Evolutionary conservation across 2,888 invertebrate genomes (phyloP).

Genomic region (Metacarcinus magister): DNA sequence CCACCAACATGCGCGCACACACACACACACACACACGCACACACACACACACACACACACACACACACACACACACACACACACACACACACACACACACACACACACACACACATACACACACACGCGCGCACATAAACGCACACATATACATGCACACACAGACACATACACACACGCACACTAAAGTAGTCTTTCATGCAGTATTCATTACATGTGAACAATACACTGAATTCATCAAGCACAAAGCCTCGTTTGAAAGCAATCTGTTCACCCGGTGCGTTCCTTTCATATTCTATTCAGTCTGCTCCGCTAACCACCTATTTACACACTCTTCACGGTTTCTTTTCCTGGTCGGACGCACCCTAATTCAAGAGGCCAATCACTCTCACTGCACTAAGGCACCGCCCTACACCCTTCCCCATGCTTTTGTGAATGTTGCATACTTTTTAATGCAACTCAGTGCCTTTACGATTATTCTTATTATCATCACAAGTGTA

Average conservation of each 20-base stretch:
- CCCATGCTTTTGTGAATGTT: not conserved
- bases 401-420: not conserved
- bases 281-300: slow-evolving; percentile 13
- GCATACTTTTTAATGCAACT: not conserved
- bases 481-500: too few species aligned
- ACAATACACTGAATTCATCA: not conserved
- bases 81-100: not conserved
- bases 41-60: too few species aligned
- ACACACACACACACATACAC: slow-evolving; percentile 22
- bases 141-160: not conserved
- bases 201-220: not conserved
- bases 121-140: not conserved
- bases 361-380: not conserved
- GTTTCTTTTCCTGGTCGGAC: not conserved
- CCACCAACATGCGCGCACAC: not conserved
- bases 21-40: slow-evolving; percentile 33
- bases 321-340: not conserved
- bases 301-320: not conserved
- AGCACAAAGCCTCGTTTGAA: not conserved
- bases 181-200: not conserved
- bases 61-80: too few species aligned
- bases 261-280: not conserved
- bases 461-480: not conserved
- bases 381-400: not conserved
- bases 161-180: not conserved